Evolutionary conservation across 2,888 invertebrate genomes (phyloP).

Genomic region (Rhagonycha fulva): DNA sequence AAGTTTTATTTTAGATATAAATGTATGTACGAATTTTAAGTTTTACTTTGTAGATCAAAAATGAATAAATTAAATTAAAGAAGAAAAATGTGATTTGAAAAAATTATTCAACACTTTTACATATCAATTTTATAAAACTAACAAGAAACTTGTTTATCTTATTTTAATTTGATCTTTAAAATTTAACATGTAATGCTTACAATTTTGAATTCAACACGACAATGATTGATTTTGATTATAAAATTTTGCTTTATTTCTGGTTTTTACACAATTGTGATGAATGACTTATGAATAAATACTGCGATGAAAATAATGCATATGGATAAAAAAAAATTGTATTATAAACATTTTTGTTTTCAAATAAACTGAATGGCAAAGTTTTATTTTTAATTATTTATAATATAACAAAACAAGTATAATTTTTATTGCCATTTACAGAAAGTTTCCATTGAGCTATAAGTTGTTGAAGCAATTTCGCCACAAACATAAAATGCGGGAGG

Average conservation of each 20-base stretch:
- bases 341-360: not conserved
- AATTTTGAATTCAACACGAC: constrained; percentile 10
- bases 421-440: not conserved
- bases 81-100: not conserved
- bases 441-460: not conserved
- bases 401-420: not conserved
- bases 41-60: not conserved
- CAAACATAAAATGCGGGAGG: constrained; percentile 9
- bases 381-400: not conserved
- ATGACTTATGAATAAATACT: constrained; percentile 13
- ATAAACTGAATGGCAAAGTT: not conserved
- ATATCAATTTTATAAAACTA: not conserved
- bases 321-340: not conserved
- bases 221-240: constrained; percentile 21
- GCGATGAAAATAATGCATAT: constrained; percentile 6
- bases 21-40: not conserved
- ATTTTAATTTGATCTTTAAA: constrained; percentile 12
- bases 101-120: not conserved
- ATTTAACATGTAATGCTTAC: constrained; percentile 15
- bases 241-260: constrained; percentile 20
- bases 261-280: constrained; percentile 16
- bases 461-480: constrained; percentile 11
- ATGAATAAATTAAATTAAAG: not conserved
- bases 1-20: not conserved
- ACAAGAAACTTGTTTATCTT: constrained; percentile 11